These are phyloP conservation scores for Brachyopa scutellaris DNA, from an alignment of 2,888 invertebrate genomes.

Conservation along the genomic window DNA sequence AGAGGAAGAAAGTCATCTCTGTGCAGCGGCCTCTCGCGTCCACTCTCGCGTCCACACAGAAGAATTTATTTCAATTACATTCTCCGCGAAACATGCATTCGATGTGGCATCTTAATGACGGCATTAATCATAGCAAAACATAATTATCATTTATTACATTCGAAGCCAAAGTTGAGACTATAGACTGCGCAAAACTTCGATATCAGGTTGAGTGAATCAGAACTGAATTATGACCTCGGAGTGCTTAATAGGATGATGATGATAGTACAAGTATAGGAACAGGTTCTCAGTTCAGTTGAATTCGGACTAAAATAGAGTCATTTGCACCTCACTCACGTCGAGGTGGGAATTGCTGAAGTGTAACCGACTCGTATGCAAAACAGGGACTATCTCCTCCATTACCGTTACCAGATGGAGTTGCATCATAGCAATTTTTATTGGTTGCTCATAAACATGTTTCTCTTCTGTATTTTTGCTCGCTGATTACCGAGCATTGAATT, in stretches of 20 bases:
- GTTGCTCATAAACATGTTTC: too few species aligned
- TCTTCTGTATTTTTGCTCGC: too few species aligned
- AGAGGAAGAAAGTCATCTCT: constrained; percentile 63
- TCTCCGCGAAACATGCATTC: constrained; percentile 65
- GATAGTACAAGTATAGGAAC: constrained; percentile 33
- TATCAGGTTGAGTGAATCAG: constrained; percentile 13
- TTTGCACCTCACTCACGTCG: constrained; percentile 32
- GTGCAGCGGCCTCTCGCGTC: constrained; percentile 5
- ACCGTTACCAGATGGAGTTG: too few species aligned
- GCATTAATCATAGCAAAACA: constrained; percentile 72
- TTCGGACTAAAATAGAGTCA: constrained; percentile 61
- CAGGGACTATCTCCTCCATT: too few species aligned
- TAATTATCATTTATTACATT: constrained; percentile 70
- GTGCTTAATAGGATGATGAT: constrained; percentile 50
- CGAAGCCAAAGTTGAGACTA: constrained; percentile 44
- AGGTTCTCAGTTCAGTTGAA: constrained; percentile 59
- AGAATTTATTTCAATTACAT: constrained; percentile 71
- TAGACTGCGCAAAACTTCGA: not conserved
- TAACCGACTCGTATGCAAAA: too few species aligned
- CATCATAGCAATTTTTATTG: too few species aligned
- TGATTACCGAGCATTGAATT: too few species aligned
- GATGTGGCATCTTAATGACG: constrained; percentile 71
- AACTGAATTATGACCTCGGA: constrained; percentile 59
- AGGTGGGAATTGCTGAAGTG: not conserved
- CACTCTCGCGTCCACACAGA: constrained; percentile 24